Percentiles rank a stretch among this genome's conserved stretches.
Evolutionary conservation across 2,888 invertebrate species (phyloP).

Genomic region (Bhutanitis thaidina): DNA sequence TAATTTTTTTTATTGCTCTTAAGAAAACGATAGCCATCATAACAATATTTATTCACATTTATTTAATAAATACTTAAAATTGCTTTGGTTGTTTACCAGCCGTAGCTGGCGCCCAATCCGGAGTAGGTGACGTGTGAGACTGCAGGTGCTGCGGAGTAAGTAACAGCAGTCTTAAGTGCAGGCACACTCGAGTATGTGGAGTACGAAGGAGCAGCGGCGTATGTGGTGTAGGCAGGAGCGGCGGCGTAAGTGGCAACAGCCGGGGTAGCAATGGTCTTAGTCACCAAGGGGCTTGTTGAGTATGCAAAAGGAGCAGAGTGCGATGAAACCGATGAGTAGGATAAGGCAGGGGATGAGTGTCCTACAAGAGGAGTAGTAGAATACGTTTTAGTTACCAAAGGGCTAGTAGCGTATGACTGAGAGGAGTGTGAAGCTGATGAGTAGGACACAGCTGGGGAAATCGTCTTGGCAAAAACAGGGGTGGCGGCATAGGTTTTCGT

Average conservation of each 20-base stretch:
- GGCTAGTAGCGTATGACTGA: conserved; percentile 34
- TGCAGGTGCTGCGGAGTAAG: conserved; percentile 77
- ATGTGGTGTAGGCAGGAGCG: conserved; percentile 41
- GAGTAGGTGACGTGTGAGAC: conserved; percentile 83
- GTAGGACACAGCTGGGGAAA: conserved; percentile 22
- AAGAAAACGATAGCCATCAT: background rate
- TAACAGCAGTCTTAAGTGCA: conserved; percentile 75
- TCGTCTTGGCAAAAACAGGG: conserved; percentile 15
- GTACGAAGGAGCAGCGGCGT: conserved; percentile 72
- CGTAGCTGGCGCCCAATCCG: conserved; percentile 75
- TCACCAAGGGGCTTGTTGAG: conserved; percentile 22
- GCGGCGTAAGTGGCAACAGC: conserved; percentile 31
- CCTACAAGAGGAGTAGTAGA: conserved; percentile 32
- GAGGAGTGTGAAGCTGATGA: conserved; percentile 29
- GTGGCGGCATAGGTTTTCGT: conserved; percentile 24
- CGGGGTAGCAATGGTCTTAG: conserved; percentile 20
- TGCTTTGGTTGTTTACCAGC: conserved; percentile 45
- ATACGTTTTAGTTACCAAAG: conserved; percentile 32
- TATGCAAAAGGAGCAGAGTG: conserved; percentile 24
- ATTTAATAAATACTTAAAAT: background rate
- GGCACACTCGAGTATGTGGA: conserved; percentile 75
- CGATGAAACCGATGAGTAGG: conserved; percentile 23
- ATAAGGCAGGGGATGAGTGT: conserved; percentile 22
- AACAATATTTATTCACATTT: background rate
- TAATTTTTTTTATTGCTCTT: too few species aligned